Percentiles rank a stretch among this genome's conserved stretches.
Conservation (phyloP, 1,140 invertebrate species). For the Drosophila pseudoananassae region DNA sequence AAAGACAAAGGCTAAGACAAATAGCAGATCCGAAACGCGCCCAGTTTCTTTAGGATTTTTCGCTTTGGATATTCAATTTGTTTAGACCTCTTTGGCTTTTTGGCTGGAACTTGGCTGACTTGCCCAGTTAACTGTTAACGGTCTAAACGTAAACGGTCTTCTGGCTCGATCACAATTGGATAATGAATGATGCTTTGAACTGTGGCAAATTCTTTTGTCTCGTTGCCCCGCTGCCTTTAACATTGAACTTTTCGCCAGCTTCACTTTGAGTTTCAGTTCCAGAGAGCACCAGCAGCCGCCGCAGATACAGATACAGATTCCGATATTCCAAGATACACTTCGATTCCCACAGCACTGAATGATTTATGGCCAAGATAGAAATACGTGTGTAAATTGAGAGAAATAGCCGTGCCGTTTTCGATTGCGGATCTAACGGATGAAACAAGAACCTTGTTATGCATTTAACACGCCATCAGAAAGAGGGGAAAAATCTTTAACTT, state of each 20-base stretch:
- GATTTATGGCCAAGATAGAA: slow-evolving; percentile 65
- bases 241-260: slow-evolving; percentile 76
- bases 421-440: slow-evolving; percentile 82
- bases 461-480: slow-evolving; percentile 67
- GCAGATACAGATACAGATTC: slow-evolving; percentile 48
- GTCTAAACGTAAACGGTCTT: slow-evolving; percentile 28
- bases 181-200: slow-evolving; percentile 79
- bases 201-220: slow-evolving; percentile 80
- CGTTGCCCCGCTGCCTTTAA: slow-evolving; percentile 47
- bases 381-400: slow-evolving; percentile 62
- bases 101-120: slow-evolving; percentile 40
- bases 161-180: slow-evolving; percentile 60
- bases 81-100: slow-evolving; percentile 68
- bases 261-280: slow-evolving; percentile 12
- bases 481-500: slow-evolving; percentile 47
- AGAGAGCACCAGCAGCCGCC: slow-evolving; percentile 13
- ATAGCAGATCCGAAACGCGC: slow-evolving; percentile 55
- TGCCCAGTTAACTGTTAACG: slow-evolving; percentile 72
- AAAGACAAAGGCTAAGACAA: slow-evolving; percentile 44
- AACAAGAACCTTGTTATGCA: slow-evolving; percentile 80
- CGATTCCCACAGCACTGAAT: slow-evolving; percentile 78
- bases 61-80: slow-evolving; percentile 58
- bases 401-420: slow-evolving; percentile 59
- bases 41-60: slow-evolving; percentile 49
- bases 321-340: slow-evolving; percentile 30